Base-by-base conservation (phyloP, 2,113 vertebrate genomes). In the Coryphaenoides rupestris region DNA sequence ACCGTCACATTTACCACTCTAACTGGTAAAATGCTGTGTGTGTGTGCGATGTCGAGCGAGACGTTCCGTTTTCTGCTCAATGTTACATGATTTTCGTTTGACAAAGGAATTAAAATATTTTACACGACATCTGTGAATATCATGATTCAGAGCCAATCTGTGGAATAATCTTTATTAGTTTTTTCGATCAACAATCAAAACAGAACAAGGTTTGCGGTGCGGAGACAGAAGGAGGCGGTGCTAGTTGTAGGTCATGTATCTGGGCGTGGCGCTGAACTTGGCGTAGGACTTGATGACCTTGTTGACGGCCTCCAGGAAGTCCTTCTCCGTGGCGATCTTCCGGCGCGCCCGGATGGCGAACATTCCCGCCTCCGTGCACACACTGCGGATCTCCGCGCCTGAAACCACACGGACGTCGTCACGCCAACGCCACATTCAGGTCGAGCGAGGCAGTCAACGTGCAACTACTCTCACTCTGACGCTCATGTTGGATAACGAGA, bases 161-260 rank as follows among this genome's bases (percentile, higher is more conserved):
- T 79, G 73, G 69, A 85, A 83, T 84, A 86, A 80, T 78, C 24
- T 81, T 88, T 85, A 85, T 84, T 88, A 40, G 33, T 85, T 76
- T 45, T n/a, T n/a, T n/a, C n/a, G n/a, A n/a, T 72, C 55, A 47
- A 28, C 3, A 70, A 21, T 56, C 65, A 69, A 60, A 72, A 78
- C 56, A 63, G 62, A 46, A 54, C 2, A 15, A 60, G 24, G 13
- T 16, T 12, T 47, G 46, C 3, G 12, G 46, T 47, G 6, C 24
- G 46, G 46, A 2, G 46, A n/a, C 47, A 13, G 47, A n/a, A n/a
- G n/a, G n/a, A n/a, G n/a, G n/a, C n/a, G n/a, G n/a, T n/a, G 3
- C 92, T 33, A 99, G 84, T 99, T 99, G 89, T 99, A 99, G 65
- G 97, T 99, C 97, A 99, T 99, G 75, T 99, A 99, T 84, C 97